Conservation (phyloP, 2,113 vertebrate species). For the human region DNA sequence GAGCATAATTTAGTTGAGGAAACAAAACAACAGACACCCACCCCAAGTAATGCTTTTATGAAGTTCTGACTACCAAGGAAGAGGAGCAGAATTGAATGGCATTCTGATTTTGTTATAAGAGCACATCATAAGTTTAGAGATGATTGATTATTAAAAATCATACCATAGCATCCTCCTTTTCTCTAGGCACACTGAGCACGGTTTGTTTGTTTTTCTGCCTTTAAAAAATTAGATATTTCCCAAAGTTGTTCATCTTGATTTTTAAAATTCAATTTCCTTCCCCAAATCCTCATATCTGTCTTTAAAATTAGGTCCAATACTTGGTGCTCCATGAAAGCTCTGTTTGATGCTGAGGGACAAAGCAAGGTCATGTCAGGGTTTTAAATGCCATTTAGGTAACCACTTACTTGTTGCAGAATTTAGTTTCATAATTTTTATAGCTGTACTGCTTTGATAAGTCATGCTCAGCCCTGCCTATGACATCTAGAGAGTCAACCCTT, state of each 20-base stretch:
- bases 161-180: background rate
- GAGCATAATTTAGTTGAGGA: background rate
- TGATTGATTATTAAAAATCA: background rate
- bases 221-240: constrained; percentile 11
- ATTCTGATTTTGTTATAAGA: background rate
- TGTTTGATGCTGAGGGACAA: background rate
- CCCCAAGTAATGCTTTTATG: background rate
- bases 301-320: background rate
- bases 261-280: background rate
- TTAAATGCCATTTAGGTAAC: background rate
- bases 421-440: background rate
- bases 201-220: background rate
- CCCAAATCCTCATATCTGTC: background rate
- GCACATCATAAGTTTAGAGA: background rate
- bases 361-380: background rate
- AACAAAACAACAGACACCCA: background rate
- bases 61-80: background rate
- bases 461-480: background rate
- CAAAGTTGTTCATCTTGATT: background rate
- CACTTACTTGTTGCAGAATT: background rate
- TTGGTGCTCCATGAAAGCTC: background rate
- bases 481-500: background rate
- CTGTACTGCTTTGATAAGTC: background rate
- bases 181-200: background rate
- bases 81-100: background rate